Evolutionary conservation across 1,140 invertebrate genomes (phyloP), one percentile per base, ranked within the genome.

Genomic region (Lucilia cuprina): DNA sequence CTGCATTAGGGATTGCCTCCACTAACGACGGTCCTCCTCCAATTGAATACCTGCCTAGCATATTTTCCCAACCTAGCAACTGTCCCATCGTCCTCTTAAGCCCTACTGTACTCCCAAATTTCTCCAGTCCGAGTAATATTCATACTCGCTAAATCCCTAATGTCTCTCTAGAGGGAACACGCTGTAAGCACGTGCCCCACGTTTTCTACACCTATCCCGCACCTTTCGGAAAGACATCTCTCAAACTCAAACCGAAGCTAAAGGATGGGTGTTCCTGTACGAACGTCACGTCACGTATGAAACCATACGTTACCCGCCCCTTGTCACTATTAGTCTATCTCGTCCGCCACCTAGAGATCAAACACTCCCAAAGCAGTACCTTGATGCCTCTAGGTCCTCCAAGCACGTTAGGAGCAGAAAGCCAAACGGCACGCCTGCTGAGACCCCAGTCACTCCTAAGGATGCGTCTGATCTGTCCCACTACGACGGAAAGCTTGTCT

Each of bases 311-410:
- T 14, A 80, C 83, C 74, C 74, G 13, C n/a, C 83, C 74, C 17
- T 78, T 70, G n/a, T 10, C 21, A 55, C 49, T 30, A 30, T 30
- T 30, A 3, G 13, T 55, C 41, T 65, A 83, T 49, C 60, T 83
- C 2, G 60, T 49, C 70, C 74, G 82, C 82, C 82, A 74, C 65
- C 47, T 41, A 47, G 17, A 17, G 9, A 35, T 17, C 30, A 83
- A 12, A 34, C 47, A 41, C 60, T 83, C 82, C 5, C 21, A 47
- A 92, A 92, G 34, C 25, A 13, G 41, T 74, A 4, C 2, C 41
- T 14, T 30, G 25, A 70, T 78, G 77, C 21, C 14, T 84, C 82
- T 17, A 83, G 49, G 19, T 84, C 83, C 5, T 50, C 49, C 50
- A 30, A 83, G 41, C 85, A 60, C 1, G 82, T 1, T 8, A 85